Percentiles rank a stretch among this genome's conserved stretches.
These are phyloP conservation scores for Druceiella hillmani DNA, from an alignment of 2,888 invertebrate species.

Conservation along the genomic window DNA sequence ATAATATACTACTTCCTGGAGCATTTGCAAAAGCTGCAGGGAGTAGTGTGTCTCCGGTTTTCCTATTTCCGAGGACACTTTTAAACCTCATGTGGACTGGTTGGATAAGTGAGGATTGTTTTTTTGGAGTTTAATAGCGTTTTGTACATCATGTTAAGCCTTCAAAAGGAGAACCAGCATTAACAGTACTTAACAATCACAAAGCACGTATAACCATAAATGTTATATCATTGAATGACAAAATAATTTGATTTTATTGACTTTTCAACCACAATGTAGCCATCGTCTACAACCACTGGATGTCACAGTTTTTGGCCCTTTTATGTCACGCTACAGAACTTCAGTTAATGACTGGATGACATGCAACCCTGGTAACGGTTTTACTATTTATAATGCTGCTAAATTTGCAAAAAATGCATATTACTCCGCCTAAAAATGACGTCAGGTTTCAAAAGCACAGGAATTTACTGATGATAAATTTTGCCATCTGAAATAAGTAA, in stretches of 20 bases:
- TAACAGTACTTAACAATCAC: slow-evolving; percentile 17
- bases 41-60: no score
- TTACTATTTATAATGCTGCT: slow-evolving; percentile 18
- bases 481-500: no score
- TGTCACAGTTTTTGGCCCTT: slow-evolving; percentile 15
- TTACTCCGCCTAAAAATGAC: slow-evolving; percentile 16
- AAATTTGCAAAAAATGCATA: slow-evolving; percentile 17
- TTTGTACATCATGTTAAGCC: slow-evolving; percentile 17
- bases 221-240: slow-evolving; percentile 14
- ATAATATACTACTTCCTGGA: no score
- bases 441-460: slow-evolving; percentile 14
- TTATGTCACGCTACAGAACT: slow-evolving; percentile 15
- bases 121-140: slow-evolving; percentile 19
- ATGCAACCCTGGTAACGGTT: slow-evolving; percentile 16
- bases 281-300: slow-evolving; percentile 17
- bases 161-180: slow-evolving; percentile 13
- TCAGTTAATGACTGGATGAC: slow-evolving; percentile 20
- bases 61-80: no score
- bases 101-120: slow-evolving; percentile 21
- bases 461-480: no score
- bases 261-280: slow-evolving; percentile 18
- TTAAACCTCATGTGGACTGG: no score
- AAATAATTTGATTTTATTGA: slow-evolving; percentile 17
- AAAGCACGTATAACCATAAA: slow-evolving; percentile 13
- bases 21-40: no score